Evolutionary conservation across 2,888 invertebrate genomes (phyloP), one percentile per base, ranked within the genome.

Genomic region (Keiferia lycopersicella): DNA sequence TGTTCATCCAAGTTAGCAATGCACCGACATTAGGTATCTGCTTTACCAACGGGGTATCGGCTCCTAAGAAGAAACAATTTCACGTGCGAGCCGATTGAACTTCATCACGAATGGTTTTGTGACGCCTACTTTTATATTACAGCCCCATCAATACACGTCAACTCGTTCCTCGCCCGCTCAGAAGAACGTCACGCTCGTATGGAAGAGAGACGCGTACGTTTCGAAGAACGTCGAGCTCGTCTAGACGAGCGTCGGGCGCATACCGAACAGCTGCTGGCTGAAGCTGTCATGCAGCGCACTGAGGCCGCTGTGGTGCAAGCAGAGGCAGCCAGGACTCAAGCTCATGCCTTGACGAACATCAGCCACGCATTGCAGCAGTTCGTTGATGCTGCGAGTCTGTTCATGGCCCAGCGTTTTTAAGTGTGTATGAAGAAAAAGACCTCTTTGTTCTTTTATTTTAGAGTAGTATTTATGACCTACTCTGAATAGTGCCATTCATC

Each of bases 251-350:
- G 51, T 14, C 51, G 51, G 1, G 22, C 51, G 1, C 2, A 30
- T 1, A 34, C 56, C 18, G 30, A 30, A 7, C 56, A 34, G 34
- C 30, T 34, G 16, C 6, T 34, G 11, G 56, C 56, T 2, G 56
- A 34, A n/a, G 56, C 34, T 14, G 56, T 53, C 22, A 22, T 53
- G 51, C 51, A 53, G 34, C 8, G 56, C 14, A 34, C 56, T 16
- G 56, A 56, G 26, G 56, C 56, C 6, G 56, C 56, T 6, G 34
- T 34, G 7, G 34, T 34, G 34, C 56, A 56, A n/a, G 56, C 56
- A 8, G 56, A 34, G 6, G 56, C 34, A 11, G 56, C 56, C 16
- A 12, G 56, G 8, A 56, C 30, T 3, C 56, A 56, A 16, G 56
- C 56, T 8, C 30, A 56, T 1, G 56, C 56, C 11, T 34, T 56